A percentile compares a stretch with the other conserved stretches of the same genome.
These are phyloP conservation scores for Ips nitidus DNA, from an alignment of 1,140 invertebrate species.

Conservation along the genomic window DNA sequence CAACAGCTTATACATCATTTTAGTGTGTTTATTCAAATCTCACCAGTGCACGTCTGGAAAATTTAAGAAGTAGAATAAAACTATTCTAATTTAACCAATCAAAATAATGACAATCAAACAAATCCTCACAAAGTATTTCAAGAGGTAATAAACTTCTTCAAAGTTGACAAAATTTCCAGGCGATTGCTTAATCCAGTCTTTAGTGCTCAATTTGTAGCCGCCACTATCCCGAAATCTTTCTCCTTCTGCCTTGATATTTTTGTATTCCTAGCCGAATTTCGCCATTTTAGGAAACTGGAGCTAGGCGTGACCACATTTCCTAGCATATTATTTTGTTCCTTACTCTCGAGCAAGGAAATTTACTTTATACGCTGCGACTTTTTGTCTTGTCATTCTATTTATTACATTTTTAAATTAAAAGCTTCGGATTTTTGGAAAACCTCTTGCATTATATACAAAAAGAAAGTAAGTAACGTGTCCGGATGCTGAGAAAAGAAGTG, in stretches of 20 bases:
- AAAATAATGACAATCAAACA: neutral
- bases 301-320: constrained; percentile 21
- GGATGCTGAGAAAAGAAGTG: neutral
- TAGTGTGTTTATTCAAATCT: neutral
- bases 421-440: no score
- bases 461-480: neutral
- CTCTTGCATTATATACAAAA: no score
- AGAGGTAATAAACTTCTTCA: neutral
- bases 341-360: constrained; percentile 11
- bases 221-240: neutral
- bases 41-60: neutral
- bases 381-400: no score
- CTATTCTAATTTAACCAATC: neutral
- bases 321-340: constrained; percentile 21
- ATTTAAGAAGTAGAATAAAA: neutral
- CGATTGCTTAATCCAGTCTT: neutral
- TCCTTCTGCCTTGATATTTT: constrained; percentile 1
- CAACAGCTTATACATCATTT: neutral
- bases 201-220: neutral
- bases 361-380: constrained; percentile 13
- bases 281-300: constrained; percentile 15
- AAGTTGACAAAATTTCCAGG: neutral
- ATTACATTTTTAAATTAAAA: no score
- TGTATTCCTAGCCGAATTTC: constrained; percentile 9
- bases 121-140: neutral